Percentiles rank a stretch among this genome's conserved stretches.
Evolutionary conservation across 1,140 invertebrate species (phyloP).

Genomic region (Augochlora pura): DNA sequence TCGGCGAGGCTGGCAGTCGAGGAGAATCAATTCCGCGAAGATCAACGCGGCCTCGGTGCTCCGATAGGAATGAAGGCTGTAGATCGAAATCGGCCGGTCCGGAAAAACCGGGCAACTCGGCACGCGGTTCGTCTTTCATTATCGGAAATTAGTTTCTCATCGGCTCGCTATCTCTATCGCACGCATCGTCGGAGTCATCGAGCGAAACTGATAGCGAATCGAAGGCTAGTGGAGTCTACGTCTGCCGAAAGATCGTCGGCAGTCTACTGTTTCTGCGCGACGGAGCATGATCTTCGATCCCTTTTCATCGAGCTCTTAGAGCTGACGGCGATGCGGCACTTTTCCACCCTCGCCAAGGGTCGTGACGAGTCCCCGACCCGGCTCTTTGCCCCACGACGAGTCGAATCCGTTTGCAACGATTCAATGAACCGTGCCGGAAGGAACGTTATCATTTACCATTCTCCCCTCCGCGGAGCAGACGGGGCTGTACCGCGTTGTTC

Average conservation of each 20-base stretch:
- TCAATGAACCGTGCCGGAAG: conserved; percentile 45
- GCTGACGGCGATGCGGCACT: not conserved
- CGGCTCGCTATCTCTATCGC: not conserved
- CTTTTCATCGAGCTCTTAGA: conserved; percentile 39
- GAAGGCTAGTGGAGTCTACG: not conserved
- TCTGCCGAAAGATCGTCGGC: conserved; percentile 9
- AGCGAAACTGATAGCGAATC: conserved; percentile 33
- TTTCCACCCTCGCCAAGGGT: not conserved
- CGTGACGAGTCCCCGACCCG: too few species aligned
- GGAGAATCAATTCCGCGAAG: not conserved
- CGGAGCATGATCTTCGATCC: conserved; percentile 28
- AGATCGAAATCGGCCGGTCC: not conserved
- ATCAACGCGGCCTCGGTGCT: not conserved
- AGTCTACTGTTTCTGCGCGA: conserved; percentile 39
- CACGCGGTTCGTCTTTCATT: not conserved
- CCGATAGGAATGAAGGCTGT: too few species aligned
- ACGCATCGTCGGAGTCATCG: conserved; percentile 19
- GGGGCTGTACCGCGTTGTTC: not conserved
- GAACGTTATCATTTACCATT: conserved; percentile 44
- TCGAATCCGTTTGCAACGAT: conserved; percentile 20
- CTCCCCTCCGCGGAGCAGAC: not conserved
- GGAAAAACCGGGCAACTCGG: not conserved
- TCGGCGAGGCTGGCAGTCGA: too few species aligned
- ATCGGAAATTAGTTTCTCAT: not conserved
- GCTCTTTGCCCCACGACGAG: not conserved